Evolutionary conservation across 2,888 invertebrate species (phyloP), one percentile per base, ranked within the genome.

Genomic region (Patella caerulea): DNA sequence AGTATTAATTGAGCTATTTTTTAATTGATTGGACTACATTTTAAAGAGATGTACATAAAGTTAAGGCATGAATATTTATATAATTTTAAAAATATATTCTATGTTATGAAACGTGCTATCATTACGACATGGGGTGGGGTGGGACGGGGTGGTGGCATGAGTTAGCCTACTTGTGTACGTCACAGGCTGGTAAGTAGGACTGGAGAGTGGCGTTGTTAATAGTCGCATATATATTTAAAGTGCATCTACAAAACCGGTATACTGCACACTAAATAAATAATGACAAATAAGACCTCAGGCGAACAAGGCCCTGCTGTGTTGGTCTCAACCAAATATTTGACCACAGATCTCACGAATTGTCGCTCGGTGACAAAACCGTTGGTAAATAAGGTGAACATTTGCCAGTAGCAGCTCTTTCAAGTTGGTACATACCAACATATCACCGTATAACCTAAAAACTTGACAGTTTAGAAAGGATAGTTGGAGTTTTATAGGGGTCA

Each of bases 271-370:
- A 24, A 14, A 24, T 14, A 65, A 65, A 65, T 65, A 24, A 65
- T 65, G 65, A 65, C 19, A 65, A 65, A 65, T 65, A 65, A 65
- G 65, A 65, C 19, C 19, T 24, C 65, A 24, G 65, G 19, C 65
- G 24, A 24, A 65, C 65, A 24, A 19, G 65, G 65, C 65, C 65
- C 24, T 65, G 65, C 24, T 65, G 19, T 65, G 65, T 65, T 65
- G 24, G 65, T 65, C 65, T 65, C 24, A 75, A 71, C 55, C 71
- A 71, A 75, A 75, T 75, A 75, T 75, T 75, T 75, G 55, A 70
- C 54, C 56, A 71, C 34, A 71, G 71, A 70, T 75, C 75, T 71
- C 69, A 24, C 56, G 56, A 75, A 75, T 75, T 75, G 65, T 65
- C 75, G 54, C 70, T 54, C 75, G 55, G 54, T 71, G 71, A 54